Evolutionary conservation across 35 echinoderm and acorn worm species (phyloP).

Genomic region (Amphiura filiformis): DNA sequence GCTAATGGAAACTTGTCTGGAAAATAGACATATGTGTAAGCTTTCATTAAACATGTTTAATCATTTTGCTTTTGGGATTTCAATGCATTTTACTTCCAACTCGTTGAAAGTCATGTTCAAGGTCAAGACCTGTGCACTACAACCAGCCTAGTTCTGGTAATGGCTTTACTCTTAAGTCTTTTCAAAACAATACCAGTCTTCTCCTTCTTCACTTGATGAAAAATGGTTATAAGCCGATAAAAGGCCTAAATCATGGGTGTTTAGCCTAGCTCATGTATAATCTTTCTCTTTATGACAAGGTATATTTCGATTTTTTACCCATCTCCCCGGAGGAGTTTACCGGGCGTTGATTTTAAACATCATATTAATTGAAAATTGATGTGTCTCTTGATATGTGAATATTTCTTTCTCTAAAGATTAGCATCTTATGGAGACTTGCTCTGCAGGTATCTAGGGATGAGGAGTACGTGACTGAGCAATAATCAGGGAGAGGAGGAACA

Average conservation of each 20-base stretch:
- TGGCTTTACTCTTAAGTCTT: not conserved
- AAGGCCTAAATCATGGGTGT: not conserved
- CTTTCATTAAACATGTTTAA: not conserved
- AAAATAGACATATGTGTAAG: not conserved
- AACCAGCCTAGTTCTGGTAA: not conserved
- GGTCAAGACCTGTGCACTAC: not conserved
- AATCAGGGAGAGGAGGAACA: not conserved
- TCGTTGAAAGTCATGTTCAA: not conserved
- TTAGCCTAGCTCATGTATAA: not conserved
- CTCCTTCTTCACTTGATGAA: not conserved
- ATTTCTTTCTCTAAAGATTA: not conserved
- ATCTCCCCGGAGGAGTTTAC: not conserved
- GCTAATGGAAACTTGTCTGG: no score
- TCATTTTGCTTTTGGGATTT: not conserved
- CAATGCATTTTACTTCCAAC: not conserved
- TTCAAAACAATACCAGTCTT: conserved; percentile 1
- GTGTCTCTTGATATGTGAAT: not conserved
- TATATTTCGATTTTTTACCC: not conserved
- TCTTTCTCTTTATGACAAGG: not conserved
- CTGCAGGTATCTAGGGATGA: not conserved
- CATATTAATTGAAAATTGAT: conserved; percentile 16
- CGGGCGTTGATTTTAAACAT: not conserved
- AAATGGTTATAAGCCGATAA: not conserved
- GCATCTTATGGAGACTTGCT: not conserved
- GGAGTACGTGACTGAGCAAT: not conserved